These are phyloP conservation scores for Ctenodactylus gundi DNA, from an alignment of 2,113 vertebrate species.

Conservation along the genomic window DNA sequence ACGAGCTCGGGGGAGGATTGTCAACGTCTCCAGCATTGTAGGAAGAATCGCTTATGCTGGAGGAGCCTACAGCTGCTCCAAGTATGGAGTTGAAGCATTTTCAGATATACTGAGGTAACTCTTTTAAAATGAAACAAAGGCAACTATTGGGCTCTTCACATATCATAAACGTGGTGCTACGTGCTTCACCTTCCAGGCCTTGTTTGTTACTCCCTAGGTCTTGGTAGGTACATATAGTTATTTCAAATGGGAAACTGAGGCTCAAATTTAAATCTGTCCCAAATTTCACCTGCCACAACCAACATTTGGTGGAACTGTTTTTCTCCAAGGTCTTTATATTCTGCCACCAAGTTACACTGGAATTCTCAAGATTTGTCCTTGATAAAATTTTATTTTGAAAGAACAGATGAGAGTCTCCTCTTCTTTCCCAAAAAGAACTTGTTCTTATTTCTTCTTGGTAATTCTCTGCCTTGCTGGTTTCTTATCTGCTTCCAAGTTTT, in stretches of 20 bases:
- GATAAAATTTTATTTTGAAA: neutral
- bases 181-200: neutral
- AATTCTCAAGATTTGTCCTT: neutral
- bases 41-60: slow-evolving; percentile 77
- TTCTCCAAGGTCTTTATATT: neutral
- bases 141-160: neutral
- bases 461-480: neutral
- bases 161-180: neutral
- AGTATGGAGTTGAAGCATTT: slow-evolving; percentile 85
- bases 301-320: neutral
- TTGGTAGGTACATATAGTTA: neutral
- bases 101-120: slow-evolving; percentile 84
- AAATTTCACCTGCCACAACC: neutral
- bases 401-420: neutral
- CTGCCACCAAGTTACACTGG: neutral
- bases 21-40: slow-evolving; percentile 81
- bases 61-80: slow-evolving; percentile 79
- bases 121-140: slow-evolving; percentile 26
- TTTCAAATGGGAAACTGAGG: neutral
- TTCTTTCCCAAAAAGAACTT: neutral
- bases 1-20: slow-evolving; percentile 79
- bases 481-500: neutral
- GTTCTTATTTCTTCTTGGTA: neutral
- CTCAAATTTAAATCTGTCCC: neutral
- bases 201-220: neutral